Conservation (phyloP, 2,797 vertebrate species). For the Taenioides sp. region DNA sequence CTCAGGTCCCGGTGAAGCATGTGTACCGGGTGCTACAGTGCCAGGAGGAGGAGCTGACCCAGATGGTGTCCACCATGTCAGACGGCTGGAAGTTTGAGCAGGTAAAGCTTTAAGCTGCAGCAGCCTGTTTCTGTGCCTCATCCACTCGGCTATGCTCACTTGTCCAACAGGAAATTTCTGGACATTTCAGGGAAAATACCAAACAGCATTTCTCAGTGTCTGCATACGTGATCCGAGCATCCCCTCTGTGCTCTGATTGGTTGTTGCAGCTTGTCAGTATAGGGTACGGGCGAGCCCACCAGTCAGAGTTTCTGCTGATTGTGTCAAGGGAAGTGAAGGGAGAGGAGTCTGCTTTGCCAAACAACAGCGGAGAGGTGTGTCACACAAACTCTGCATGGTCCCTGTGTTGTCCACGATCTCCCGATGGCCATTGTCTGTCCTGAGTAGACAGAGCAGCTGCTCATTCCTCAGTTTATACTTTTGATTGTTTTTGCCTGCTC, state of each 20-base stretch:
- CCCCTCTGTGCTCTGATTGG: constrained; percentile 88
- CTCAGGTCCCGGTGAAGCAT: constrained; percentile 91
- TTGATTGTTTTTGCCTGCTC: constrained; percentile 62
- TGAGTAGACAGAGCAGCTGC: constrained; percentile 48
- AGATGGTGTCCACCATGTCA: constrained; percentile 99
- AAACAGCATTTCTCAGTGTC: constrained; percentile 62
- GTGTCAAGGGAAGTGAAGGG: constrained; percentile 93
- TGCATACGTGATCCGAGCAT: constrained; percentile 73
- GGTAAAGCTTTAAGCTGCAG: constrained; percentile 80
- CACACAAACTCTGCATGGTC: constrained; percentile 83
- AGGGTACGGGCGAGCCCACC: constrained; percentile 91
- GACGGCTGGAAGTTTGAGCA: constrained; percentile 99
- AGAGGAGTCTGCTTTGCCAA: constrained; percentile 90
- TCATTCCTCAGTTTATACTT: constrained; percentile 38
- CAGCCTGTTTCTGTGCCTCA: constrained; percentile 59
- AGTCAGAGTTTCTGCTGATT: constrained; percentile 97
- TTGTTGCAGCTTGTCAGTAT: constrained; percentile 96
- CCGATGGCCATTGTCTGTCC: constrained; percentile 59
- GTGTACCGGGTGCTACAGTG: constrained; percentile 98
- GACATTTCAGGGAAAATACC: constrained; percentile 39
- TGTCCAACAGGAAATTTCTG: constrained; percentile 44
- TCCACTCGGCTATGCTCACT: constrained; percentile 61
- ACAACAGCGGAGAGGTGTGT: constrained; percentile 93
- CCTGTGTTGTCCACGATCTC: constrained; percentile 72
- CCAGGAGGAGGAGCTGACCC: constrained; percentile 97